Evolutionary conservation across 2,888 invertebrate species (phyloP), one percentile per base, ranked within the genome.

Genomic region (Dryococelus australis): DNA sequence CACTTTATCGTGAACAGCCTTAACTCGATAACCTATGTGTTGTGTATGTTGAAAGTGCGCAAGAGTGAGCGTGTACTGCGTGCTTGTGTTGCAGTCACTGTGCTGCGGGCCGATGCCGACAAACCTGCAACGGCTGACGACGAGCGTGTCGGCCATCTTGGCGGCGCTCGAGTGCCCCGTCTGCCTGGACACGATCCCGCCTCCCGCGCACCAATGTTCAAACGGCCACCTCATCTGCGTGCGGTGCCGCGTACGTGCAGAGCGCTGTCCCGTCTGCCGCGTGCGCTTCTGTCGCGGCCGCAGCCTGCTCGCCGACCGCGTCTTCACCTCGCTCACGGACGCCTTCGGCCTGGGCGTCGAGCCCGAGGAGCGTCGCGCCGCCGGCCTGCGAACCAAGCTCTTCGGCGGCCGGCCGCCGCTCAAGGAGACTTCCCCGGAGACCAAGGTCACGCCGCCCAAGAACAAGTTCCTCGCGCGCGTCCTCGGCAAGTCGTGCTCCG

Each of bases 41-140:
- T 47, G 8, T 0, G 10, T 10, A 47, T 5, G 47, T 47, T 47
- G 47, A 47, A 10, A 47, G 16, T 47, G 47, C 1, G 10, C 16
- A 16, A 6, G 10, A 47, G 8, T 47, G 16, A 47, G 47, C 1
- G 16, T 47, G 47, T 6, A 24, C 65, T 65, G 0, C 16, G 24
- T n/a, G 65, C 16, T 5, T 83, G 35, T 35, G 35, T 92, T 91
- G 26, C 90, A 92, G 92, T 91, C 92, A 35, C 91, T 94, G 87
- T 94, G 94, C 90, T 94, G 94, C 90, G 94, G 93, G 53, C 94
- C 94, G 26, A 93, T 94, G 93, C 94, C 94, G 80, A 92, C 92
- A 89, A 94, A 93, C 89, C 91, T 94, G 86, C 94, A 94, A 90
- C 92, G 93, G 2, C 92, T 94, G 16, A 93, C 93, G 78, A 92